phyloP scores from a whole-genome alignment of 2,888 invertebrate species.

The Lymantria monacha region DNA sequence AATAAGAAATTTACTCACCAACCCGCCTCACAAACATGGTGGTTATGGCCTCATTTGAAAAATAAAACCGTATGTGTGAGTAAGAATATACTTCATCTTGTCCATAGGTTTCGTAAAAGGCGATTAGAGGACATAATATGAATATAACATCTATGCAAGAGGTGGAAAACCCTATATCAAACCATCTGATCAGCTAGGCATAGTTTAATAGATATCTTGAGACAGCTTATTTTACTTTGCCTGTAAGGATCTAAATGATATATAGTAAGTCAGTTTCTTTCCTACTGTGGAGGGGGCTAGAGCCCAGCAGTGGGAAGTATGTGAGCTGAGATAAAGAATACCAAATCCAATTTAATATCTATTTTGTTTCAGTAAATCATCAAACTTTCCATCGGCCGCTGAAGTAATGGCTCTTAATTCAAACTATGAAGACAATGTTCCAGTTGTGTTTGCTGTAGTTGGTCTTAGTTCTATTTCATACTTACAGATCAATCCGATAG shows the following conservation, averaged over 20 bases:
- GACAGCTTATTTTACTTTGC: too few species aligned
- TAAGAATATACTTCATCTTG: neutral
- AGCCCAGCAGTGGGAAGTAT: too few species aligned
- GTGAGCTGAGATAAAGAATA: neutral
- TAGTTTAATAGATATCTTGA: too few species aligned
- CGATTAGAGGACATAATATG: neutral
- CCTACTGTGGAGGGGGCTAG: too few species aligned
- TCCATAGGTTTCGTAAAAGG: neutral
- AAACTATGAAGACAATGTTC: conserved; percentile 53
- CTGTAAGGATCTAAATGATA: neutral
- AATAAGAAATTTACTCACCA: too few species aligned
- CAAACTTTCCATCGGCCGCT: conserved; percentile 45
- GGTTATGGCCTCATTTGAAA: too few species aligned
- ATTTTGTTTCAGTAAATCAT: conserved; percentile 56
- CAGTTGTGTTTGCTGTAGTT: conserved; percentile 68
- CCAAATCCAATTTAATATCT: neutral
- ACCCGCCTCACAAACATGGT: too few species aligned
- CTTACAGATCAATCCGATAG: conserved; percentile 61
- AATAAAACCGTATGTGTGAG: too few species aligned
- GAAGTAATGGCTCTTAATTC: conserved; percentile 53
- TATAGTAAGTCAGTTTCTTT: too few species aligned
- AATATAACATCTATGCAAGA: neutral
- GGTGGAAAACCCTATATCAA: neutral
- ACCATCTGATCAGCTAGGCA: too few species aligned
- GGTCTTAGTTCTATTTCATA: conserved; percentile 66